Evolutionary conservation across 2,888 invertebrate genomes (phyloP), one percentile per base, ranked within the genome.

Genomic region (Eustalomyia histrio): DNA sequence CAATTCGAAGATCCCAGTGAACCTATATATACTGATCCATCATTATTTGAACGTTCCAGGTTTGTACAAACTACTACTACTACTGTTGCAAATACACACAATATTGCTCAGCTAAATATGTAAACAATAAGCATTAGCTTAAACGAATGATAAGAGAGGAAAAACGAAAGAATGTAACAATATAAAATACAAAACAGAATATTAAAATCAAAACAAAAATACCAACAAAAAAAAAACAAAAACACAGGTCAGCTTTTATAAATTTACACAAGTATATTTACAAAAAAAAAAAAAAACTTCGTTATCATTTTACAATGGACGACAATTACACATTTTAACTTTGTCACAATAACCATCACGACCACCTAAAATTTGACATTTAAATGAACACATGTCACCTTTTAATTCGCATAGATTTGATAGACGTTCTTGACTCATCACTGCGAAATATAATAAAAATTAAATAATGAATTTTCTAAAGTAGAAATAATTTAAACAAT

Each of bases 1-100:
- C 89, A 90, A 65, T 96, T 96, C 87, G 96, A 95, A 88, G 96
- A 97, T 89, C 97, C 97, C 47, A 97, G 97, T 88, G 97, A 97
- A 89, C 97, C 97, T 0, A 97, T 97, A 85, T 97, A 97, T 91
- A 97, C 97, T 0, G 97, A 97, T 91, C 97, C 97, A 0, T 96
- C 97, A 2, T 92, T 97, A 47, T 97, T 97, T 88, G 97, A 97
- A 91, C 93, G 96, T 84, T 95, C 96, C 35, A 92, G 95, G 87
- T 96, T 84, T 83, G 83, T 83, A 83, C 83, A 84, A 65, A 71
- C 72, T 82, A 50, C 84, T n/a, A 29, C 29, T 29, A 29, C 29
- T 7, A 69, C 72, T 82, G 53, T 61, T 63, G 1, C 79, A 63
- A 52, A 21, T 52, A 67, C 57, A 60, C 55, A 50, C 61, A 52